phyloP scores from a whole-genome alignment of 1,140 invertebrate genomes.

The Dendrolimus kikuchii region DNA sequence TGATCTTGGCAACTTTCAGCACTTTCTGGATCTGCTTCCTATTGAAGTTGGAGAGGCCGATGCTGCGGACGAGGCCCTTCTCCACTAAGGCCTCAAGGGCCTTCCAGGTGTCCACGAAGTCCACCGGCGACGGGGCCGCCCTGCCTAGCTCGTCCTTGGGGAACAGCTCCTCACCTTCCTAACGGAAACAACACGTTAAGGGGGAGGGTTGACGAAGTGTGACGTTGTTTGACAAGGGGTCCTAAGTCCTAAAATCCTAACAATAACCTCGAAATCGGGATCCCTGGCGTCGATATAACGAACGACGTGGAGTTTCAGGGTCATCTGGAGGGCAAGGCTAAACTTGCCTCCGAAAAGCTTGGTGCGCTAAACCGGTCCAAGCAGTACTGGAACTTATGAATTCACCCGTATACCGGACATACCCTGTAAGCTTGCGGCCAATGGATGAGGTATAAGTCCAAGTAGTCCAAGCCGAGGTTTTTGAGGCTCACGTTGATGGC shows the following conservation, averaged over 20 bases:
- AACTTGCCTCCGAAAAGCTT: too few species aligned
- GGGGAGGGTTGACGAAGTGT: too few species aligned
- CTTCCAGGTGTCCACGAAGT: conserved; percentile 93
- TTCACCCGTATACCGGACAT: conserved; percentile 1
- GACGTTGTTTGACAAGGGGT: too few species aligned
- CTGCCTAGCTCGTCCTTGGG: conserved; percentile 76
- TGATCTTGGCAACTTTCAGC: conserved; percentile 78
- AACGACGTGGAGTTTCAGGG: too few species aligned
- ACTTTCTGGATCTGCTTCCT: conserved; percentile 83
- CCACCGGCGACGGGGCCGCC: conserved; percentile 70
- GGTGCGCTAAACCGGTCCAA: too few species aligned
- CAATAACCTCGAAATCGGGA: too few species aligned
- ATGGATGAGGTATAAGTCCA: conserved; percentile 87
- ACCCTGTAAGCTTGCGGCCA: conserved; percentile 83
- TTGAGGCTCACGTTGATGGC: conserved; percentile 75
- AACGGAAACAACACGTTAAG: conserved; percentile 6
- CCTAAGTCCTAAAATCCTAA: too few species aligned
- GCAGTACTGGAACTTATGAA: too few species aligned
- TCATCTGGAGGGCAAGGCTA: too few species aligned
- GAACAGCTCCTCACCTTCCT: conserved; percentile 74
- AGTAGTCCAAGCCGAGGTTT: conserved; percentile 77
- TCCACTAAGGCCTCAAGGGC: conserved; percentile 86
- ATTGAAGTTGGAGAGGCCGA: conserved; percentile 95
- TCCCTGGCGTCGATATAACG: too few species aligned
- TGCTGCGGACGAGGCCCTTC: conserved; percentile 77